These are phyloP conservation scores for Virgularia gustaviana DNA, from an alignment of 92 coral and sea anemone species.

Conservation along the genomic window DNA sequence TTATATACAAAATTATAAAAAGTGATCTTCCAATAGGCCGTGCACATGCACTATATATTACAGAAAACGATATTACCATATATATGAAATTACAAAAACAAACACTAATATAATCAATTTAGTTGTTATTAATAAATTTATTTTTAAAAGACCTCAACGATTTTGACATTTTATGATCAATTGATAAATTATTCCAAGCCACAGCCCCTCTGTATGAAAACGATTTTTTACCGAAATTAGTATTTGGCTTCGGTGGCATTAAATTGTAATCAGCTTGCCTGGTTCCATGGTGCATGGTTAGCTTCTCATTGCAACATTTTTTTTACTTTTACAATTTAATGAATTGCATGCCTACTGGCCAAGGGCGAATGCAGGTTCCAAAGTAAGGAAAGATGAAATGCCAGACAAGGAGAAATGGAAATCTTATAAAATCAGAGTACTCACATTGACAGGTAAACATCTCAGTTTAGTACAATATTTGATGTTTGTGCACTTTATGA, in stretches of 20 bases:
- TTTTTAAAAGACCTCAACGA: neutral
- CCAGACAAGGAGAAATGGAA: neutral
- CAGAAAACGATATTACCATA: neutral
- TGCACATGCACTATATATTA: neutral
- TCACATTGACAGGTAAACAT: neutral
- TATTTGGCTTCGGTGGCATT: neutral
- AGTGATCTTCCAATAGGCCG: conserved; percentile 1
- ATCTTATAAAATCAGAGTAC: neutral
- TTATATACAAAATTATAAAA: too few relatives aligned
- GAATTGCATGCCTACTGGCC: neutral
- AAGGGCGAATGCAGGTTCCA: neutral
- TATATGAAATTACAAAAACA: neutral
- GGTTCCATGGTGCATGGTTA: neutral
- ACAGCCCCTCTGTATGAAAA: neutral
- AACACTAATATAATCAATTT: too few relatives aligned
- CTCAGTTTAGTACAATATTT: too few relatives aligned
- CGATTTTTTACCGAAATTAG: neutral
- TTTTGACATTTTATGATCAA: neutral
- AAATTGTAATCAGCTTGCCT: too few relatives aligned
- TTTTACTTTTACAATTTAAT: neutral
- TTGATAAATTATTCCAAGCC: neutral
- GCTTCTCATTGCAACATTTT: neutral
- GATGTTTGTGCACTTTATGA: neutral
- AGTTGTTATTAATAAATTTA: too few relatives aligned
- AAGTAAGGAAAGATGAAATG: neutral